A percentile compares a stretch with the other conserved stretches of the same genome.
These are phyloP conservation scores for Parapsyche elsis DNA, from an alignment of 1,140 invertebrate genomes.

Conservation along the genomic window DNA sequence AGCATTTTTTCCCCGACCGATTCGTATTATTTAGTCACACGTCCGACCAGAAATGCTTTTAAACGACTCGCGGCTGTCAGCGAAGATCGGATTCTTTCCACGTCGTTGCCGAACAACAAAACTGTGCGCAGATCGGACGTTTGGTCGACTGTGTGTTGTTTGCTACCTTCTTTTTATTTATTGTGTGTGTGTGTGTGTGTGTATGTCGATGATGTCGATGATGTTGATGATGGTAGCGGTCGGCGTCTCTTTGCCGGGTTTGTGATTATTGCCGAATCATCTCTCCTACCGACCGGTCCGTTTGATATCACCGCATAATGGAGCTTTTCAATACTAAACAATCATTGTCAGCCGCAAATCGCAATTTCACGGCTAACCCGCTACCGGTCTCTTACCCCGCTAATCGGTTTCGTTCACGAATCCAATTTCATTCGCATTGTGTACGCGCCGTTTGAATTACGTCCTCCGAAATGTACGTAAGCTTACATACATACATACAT, in stretches of 20 bases:
- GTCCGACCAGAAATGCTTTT: no score
- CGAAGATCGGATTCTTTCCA: conserved; percentile 9
- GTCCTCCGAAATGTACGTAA: no score
- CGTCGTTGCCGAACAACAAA: neutral
- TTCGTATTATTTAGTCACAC: no score
- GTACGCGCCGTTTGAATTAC: conserved; percentile 18
- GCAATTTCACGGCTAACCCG: conserved; percentile 50
- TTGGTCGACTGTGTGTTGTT: no score
- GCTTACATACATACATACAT: no score
- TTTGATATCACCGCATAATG: conserved; percentile 47
- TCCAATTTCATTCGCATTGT: conserved; percentile 23
- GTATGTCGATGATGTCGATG: neutral
- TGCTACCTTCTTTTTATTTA: neutral
- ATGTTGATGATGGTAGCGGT: neutral
- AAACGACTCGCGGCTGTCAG: no score
- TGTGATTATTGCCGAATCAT: conserved; percentile 48
- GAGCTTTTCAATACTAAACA: conserved; percentile 50
- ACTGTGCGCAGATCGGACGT: neutral
- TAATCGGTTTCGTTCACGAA: conserved; percentile 15
- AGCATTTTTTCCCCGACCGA: no score
- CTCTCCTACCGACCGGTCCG: conserved; percentile 36
- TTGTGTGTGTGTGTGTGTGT: neutral
- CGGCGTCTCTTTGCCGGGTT: neutral
- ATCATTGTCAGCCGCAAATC: conserved; percentile 53
- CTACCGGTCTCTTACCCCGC: conserved; percentile 2